Evolutionary conservation across 2,113 vertebrate genomes (phyloP).

Genomic region (Chaetorhynchus papuensis): DNA sequence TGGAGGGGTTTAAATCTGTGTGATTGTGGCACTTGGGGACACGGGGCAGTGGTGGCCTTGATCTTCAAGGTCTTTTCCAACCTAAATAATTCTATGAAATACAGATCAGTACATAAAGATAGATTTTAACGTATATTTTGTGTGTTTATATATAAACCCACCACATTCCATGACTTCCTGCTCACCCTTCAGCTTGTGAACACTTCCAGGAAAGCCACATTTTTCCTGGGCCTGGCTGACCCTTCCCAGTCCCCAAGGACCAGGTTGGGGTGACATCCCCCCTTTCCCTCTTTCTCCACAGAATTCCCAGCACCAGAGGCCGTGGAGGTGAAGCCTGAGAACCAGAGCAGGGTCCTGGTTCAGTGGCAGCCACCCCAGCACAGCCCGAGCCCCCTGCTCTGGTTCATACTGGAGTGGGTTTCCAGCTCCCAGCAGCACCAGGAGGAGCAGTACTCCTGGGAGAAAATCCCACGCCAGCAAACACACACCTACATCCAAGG

Average conservation of each 20-base stretch:
- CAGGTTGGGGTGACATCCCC: no score
- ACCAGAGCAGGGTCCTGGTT: not conserved
- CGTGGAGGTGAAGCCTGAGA: not conserved
- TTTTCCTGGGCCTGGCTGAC: not conserved
- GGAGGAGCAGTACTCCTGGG: not conserved
- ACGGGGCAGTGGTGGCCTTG: rapidly evolving
- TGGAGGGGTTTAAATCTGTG: rapidly evolving
- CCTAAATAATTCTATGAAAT: not conserved
- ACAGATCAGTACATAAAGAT: no score
- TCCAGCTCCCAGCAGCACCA: not conserved
- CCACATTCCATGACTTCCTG: not conserved
- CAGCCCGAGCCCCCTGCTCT: not conserved
- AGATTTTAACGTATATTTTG: rapidly evolving
- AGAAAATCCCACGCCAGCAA: not conserved
- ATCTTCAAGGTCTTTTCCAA: not conserved
- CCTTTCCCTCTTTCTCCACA: not conserved
- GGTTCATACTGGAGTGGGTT: conserved; percentile 59
- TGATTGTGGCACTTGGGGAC: not conserved
- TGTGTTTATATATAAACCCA: rapidly evolving
- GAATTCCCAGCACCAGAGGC: not conserved
- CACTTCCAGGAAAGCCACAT: rapidly evolving
- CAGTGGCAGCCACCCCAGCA: not conserved
- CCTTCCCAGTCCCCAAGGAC: rapidly evolving
- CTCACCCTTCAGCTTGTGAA: not conserved
- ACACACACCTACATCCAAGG: not conserved